Evolutionary conservation across 1,140 invertebrate genomes (phyloP).

Genomic region (honey bee (Apis mellifera)): Amel_HAv3.1 CM009931.2:11552501-11553000

Average conservation of each 20-base stretch:
- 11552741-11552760: slow-evolving; percentile 85
- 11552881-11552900: no score
- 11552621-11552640: slow-evolving; percentile 73
- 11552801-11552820: slow-evolving; percentile 79
- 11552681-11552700: slow-evolving; percentile 79
- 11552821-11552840: slow-evolving; percentile 51
- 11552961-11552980: slow-evolving; percentile 10
- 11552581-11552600: slow-evolving; percentile 46
- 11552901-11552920: slow-evolving; percentile 19
- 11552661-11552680: slow-evolving; percentile 67
- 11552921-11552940: slow-evolving; percentile 41
- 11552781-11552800: slow-evolving; percentile 75
- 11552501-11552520: no score
- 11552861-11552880: background rate
- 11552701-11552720: slow-evolving; percentile 85
- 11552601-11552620: slow-evolving; percentile 69
- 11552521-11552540: background rate
- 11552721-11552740: slow-evolving; percentile 84
- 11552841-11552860: background rate
- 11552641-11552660: slow-evolving; percentile 72
- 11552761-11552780: slow-evolving; percentile 84
- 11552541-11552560: slow-evolving; percentile 18
- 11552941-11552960: slow-evolving; percentile 35
- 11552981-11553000: slow-evolving; percentile 24
- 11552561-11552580: slow-evolving; percentile 12